Evolutionary conservation across 2,888 invertebrate species (phyloP), one percentile per base, ranked within the genome.

Genomic region (Lypha dubia): DNA sequence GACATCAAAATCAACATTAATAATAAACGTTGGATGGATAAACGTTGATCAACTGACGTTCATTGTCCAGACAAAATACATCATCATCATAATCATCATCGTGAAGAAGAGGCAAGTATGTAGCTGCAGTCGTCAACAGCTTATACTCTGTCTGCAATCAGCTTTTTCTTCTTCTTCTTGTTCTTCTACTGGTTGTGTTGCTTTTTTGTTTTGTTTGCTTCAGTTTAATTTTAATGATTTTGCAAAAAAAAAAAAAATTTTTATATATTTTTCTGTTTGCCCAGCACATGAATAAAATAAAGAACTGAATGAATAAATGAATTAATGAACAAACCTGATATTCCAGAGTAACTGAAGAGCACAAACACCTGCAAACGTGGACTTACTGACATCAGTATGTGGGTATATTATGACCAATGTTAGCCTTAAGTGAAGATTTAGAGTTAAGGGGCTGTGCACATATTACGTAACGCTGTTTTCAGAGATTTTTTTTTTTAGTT

Each of bases 161-260:
- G 46, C 15, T 0, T 20, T 51, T 28, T 38, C 28, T 58, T 58
- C 9, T 17, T 46, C 28, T 49, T 17, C 15, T 51, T 13, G n/a
- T 58, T 58, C 9, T 17, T 46, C 28, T 49, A 24, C 15, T 51
- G n/a, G n/a, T 38, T 73, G 38, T 63, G 41, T 32, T 41, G 17
- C 1, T 22, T 56, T 71, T 22, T 38, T 38, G 5, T 38, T 63
- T 20, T 73, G 28, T 74, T 80, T 67, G 73, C 17, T 32, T 53
- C 60, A 74, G 41, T 80, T 68, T 51, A 80, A 41, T 74, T 67
- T 60, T 67, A 74, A 74, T 80, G 80, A 74, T 60, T 60, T 74
- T 80, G 65, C 58, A 74, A 74, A 67, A 53, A 41, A 41, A 15
- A 13, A 15, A 20, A 0, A n/a, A 38, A 9, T 38, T 38, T 38